These are phyloP conservation scores for Marmota monax DNA, from an alignment of 2,113 vertebrate genomes.

Conservation along the genomic window DNA sequence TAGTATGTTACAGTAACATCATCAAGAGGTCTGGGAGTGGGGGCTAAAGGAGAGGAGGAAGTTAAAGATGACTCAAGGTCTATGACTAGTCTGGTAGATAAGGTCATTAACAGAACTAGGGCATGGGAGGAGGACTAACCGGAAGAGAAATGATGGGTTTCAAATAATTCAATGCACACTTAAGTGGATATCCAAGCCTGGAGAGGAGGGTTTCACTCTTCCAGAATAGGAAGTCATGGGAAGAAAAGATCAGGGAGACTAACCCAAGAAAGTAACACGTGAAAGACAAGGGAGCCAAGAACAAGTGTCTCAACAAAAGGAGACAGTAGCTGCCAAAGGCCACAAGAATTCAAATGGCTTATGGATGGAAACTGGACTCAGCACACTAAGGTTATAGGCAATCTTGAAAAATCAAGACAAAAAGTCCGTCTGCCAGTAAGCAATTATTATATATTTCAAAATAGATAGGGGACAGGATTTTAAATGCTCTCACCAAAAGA, in stretches of 20 bases:
- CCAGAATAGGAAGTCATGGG: neutral
- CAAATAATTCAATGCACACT: neutral
- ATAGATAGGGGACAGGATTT: neutral
- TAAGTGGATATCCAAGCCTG: neutral
- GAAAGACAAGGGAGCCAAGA: neutral
- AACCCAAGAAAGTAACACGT: neutral
- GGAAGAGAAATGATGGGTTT: neutral
- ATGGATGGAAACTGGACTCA: neutral
- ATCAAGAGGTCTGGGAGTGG: neutral
- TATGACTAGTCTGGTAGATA: neutral
- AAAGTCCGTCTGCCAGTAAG: neutral
- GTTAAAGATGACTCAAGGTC: constrained; percentile 46
- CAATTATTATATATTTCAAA: neutral
- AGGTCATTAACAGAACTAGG: constrained; percentile 31
- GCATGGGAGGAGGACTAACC: neutral
- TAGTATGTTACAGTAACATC: neutral
- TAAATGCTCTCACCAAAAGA: neutral
- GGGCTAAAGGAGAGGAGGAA: constrained; percentile 11
- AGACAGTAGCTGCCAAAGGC: neutral
- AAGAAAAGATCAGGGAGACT: constrained; percentile 19
- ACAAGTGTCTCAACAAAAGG: neutral
- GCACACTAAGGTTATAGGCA: neutral
- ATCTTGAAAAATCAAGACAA: neutral
- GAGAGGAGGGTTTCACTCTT: neutral
- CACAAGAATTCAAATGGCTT: neutral